Conservation (phyloP, 2,113 vertebrate genomes). For the Ranitomeya variabilis region DNA sequence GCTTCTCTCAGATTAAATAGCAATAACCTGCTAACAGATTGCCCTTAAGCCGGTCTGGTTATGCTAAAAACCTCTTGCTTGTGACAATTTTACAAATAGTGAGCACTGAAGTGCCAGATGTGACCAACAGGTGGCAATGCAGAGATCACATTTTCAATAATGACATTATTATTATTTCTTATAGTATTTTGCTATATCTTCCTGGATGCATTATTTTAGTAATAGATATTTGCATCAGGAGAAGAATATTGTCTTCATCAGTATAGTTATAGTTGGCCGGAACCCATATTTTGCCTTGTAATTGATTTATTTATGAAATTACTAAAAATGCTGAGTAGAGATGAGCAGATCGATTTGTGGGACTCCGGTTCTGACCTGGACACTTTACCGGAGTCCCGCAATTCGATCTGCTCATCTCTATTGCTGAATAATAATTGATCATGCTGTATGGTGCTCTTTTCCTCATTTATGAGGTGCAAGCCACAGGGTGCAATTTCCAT, state of each 20-base stretch:
- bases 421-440: no score
- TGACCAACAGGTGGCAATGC: slow-evolving; percentile 6
- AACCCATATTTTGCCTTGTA: not conserved
- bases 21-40: no score
- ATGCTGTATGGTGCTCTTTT: no score
- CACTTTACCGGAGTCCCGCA: no score
- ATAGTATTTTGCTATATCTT: not conserved
- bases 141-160: not conserved
- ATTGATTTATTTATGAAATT: not conserved
- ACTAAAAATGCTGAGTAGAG: no score
- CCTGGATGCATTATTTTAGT: not conserved
- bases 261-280: not conserved
- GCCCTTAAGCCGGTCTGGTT: not conserved
- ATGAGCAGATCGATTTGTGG: no score
- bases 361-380: no score
- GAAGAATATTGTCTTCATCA: not conserved
- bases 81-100: not conserved
- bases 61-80: not conserved
- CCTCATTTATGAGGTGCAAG: no score
- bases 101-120: not conserved
- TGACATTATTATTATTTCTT: not conserved
- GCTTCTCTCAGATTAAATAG: no score
- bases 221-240: not conserved
- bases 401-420: no score
- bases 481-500: no score